Conservation (phyloP, 1,140 invertebrate species). For the Euwallacea fornicatus region DNA sequence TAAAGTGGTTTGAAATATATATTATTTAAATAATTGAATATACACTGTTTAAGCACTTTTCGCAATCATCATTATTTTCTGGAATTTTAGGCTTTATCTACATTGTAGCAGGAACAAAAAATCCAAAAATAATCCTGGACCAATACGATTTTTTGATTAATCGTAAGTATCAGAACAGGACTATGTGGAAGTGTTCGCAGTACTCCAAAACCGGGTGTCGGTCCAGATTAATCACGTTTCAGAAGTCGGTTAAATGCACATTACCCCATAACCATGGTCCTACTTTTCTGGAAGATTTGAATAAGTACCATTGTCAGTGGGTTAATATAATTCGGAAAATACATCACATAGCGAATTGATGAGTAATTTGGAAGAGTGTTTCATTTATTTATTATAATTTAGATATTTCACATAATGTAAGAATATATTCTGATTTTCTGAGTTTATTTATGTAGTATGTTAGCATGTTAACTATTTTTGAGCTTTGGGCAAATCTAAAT, state of each 20-base stretch:
- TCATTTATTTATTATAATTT: slow-evolving; percentile 16
- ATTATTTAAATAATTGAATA: no score
- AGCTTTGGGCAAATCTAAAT: no score
- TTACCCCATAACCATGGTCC: slow-evolving; percentile 39
- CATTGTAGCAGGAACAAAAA: slow-evolving; percentile 39
- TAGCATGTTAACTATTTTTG: no score
- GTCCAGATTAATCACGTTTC: slow-evolving; percentile 39
- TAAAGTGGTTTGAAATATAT: no score
- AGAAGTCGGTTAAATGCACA: slow-evolving; percentile 39
- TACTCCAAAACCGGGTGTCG: slow-evolving; percentile 41
- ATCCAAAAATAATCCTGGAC: slow-evolving; percentile 42
- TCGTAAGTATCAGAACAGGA: slow-evolving; percentile 35
- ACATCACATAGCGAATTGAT: not conserved
- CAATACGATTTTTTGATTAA: slow-evolving; percentile 39
- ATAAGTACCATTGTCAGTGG: not conserved
- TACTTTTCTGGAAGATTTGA: not conserved
- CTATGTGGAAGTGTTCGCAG: slow-evolving; percentile 36
- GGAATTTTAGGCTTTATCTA: slow-evolving; percentile 39
- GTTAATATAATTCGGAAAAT: slow-evolving; percentile 23
- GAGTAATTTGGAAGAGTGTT: slow-evolving; percentile 3
- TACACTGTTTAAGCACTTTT: no score
- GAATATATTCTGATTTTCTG: slow-evolving; percentile 4
- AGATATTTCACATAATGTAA: not conserved
- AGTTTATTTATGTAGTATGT: not conserved
- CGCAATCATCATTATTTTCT: not conserved